These are phyloP conservation scores for Tolmerus cingulatus DNA, from an alignment of 2,888 invertebrate genomes.

Conservation along the genomic window DNA sequence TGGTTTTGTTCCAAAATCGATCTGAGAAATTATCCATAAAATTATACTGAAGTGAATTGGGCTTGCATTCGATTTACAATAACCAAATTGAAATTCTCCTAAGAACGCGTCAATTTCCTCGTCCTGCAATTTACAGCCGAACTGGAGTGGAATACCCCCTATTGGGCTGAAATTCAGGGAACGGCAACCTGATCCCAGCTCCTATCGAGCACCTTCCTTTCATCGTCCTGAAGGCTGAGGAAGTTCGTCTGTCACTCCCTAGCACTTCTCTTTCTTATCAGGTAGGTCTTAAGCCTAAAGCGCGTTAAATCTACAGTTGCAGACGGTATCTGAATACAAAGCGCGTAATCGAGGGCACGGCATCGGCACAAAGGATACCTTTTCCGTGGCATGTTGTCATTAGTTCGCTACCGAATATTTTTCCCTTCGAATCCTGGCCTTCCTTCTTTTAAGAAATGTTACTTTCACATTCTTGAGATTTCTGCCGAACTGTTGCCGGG, in stretches of 20 bases:
- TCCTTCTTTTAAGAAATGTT: not conserved
- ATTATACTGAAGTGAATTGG: not conserved
- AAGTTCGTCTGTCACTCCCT: not conserved
- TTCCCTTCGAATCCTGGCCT: not conserved
- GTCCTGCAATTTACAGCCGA: not conserved
- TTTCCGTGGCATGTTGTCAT: not conserved
- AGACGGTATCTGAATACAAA: slow-evolving; percentile 38
- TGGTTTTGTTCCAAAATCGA: not conserved
- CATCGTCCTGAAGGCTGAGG: not conserved
- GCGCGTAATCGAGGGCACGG: slow-evolving; percentile 24
- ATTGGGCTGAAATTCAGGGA: not conserved
- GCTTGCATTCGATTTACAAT: not conserved
- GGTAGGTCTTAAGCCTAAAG: slow-evolving; percentile 19
- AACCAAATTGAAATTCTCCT: not conserved
- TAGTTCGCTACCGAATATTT: not conserved
- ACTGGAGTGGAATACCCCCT: not conserved
- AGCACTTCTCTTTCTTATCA: slow-evolving; percentile 26
- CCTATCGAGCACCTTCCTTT: not conserved
- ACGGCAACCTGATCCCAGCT: not conserved
- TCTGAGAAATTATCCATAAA: not conserved
- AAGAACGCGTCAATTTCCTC: not conserved
- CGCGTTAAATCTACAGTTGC: slow-evolving; percentile 18
- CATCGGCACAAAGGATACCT: not conserved
- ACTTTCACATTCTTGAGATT: not conserved
- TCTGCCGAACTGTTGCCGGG: slow-evolving; percentile 2